Percentiles rank a stretch among this genome's conserved stretches.
These are phyloP conservation scores for Caenorhabditis macrosperma DNA, from an alignment of 2,888 invertebrate species.

Conservation along the genomic window DNA sequence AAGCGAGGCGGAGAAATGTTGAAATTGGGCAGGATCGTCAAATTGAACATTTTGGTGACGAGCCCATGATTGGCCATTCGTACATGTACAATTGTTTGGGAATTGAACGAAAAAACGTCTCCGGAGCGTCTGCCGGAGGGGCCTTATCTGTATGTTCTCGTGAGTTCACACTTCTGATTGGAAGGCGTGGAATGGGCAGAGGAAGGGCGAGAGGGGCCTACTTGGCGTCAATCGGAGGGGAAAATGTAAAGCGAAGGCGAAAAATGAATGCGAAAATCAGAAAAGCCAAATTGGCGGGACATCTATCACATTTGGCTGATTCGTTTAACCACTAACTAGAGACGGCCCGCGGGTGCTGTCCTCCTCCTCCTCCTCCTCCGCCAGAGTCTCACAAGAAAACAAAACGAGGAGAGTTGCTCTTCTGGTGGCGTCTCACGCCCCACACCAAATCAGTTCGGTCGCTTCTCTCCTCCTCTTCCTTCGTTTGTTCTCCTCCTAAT, in stretches of 20 bases:
- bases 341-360: conserved; percentile 8
- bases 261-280: conserved; percentile 35
- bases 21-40: background rate
- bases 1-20: conserved; percentile 2
- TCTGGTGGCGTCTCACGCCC: background rate
- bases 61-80: background rate
- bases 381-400: conserved; percentile 22
- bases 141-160: background rate
- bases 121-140: background rate
- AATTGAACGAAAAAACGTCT: background rate
- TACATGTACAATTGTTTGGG: background rate
- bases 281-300: conserved; percentile 40
- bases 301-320: conserved; percentile 49
- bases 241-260: conserved; percentile 18
- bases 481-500: conserved; percentile 47
- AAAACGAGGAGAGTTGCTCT: conserved; percentile 11
- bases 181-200: background rate
- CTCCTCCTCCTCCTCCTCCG: too few relatives aligned
- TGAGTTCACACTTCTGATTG: background rate
- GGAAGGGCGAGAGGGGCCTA: background rate
- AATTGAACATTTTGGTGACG: background rate
- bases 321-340: conserved; percentile 58
- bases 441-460: conserved; percentile 39
- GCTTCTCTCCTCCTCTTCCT: conserved; percentile 6
- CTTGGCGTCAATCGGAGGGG: conserved; percentile 22